phyloP scores from a whole-genome alignment of 1,140 invertebrate genomes.

The Trichonephila inaurata region DNA sequence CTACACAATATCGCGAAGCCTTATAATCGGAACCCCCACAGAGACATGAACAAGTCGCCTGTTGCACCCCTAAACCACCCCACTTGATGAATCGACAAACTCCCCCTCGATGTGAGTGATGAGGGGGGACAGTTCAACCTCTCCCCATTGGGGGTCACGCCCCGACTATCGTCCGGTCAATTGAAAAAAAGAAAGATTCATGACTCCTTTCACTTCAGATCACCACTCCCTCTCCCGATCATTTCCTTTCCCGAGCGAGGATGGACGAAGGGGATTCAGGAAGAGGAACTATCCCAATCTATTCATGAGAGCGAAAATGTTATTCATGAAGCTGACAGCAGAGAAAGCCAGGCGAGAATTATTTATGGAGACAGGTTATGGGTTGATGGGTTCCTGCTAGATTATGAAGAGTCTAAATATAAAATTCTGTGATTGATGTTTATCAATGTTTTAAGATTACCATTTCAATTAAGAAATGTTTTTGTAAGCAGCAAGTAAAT shows the following conservation, averaged over 20 bases:
- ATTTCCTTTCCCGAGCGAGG: neutral
- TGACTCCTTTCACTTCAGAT: constrained; percentile 22
- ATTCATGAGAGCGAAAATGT: constrained; percentile 21
- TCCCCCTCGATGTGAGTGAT: neutral
- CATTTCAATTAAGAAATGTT: neutral
- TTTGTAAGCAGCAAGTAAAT: neutral
- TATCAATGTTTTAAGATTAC: neutral
- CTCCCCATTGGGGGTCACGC: neutral
- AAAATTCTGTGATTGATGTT: neutral
- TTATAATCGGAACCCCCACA: neutral
- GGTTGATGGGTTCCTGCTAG: neutral
- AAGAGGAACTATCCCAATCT: neutral
- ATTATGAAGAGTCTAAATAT: neutral
- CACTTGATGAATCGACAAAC: neutral
- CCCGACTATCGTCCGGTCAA: neutral
- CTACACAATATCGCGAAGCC: neutral
- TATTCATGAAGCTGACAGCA: neutral
- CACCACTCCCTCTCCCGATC: neutral
- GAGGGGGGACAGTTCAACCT: constrained; percentile 3
- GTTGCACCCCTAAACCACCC: neutral
- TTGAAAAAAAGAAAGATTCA: neutral
- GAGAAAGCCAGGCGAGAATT: neutral
- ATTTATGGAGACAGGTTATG: constrained; percentile 10
- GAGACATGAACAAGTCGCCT: neutral
- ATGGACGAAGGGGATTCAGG: neutral